A percentile compares a stretch with the other conserved stretches of the same genome.
These are phyloP conservation scores for Kryphioiulus occultus DNA, from an alignment of 2,888 invertebrate genomes.

Conservation along the genomic window DNA sequence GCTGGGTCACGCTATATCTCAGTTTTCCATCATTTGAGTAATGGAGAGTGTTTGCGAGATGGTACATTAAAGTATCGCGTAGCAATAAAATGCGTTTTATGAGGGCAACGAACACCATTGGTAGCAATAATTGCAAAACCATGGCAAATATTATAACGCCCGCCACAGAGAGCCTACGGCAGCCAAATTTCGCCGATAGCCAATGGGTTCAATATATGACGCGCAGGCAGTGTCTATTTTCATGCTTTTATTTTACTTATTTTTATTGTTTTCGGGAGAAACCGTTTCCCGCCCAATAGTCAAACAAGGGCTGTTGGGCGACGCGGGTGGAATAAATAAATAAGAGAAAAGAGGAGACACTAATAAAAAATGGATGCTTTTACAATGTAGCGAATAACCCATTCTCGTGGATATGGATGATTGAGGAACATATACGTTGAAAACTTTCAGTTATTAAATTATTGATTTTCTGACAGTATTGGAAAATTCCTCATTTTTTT, in stretches of 20 bases:
- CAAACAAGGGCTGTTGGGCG: neutral
- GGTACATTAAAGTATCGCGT: slow-evolving; percentile 5
- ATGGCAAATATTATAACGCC: slow-evolving; percentile 5
- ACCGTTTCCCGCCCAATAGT: neutral
- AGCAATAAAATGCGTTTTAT: slow-evolving; percentile 5
- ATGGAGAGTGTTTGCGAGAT: neutral
- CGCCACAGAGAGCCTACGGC: neutral
- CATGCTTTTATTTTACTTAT: neutral
- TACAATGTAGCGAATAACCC: neutral
- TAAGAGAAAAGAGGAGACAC: neutral
- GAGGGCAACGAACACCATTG: neutral
- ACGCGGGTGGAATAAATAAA: neutral
- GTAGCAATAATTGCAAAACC: slow-evolving; percentile 5
- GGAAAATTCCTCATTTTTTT: slow-evolving; percentile 5
- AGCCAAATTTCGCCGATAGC: neutral
- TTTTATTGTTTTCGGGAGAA: neutral
- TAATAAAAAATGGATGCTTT: neutral
- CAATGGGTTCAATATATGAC: neutral
- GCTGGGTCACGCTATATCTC: neutral
- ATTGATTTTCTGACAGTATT: neutral
- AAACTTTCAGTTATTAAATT: slow-evolving; percentile 5
- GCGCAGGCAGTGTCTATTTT: neutral
- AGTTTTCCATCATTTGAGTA: neutral
- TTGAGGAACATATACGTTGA: neutral
- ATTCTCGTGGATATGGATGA: neutral